These are phyloP conservation scores for Endomychus coccineus DNA, from an alignment of 2,888 invertebrate genomes.

Conservation along the genomic window DNA sequence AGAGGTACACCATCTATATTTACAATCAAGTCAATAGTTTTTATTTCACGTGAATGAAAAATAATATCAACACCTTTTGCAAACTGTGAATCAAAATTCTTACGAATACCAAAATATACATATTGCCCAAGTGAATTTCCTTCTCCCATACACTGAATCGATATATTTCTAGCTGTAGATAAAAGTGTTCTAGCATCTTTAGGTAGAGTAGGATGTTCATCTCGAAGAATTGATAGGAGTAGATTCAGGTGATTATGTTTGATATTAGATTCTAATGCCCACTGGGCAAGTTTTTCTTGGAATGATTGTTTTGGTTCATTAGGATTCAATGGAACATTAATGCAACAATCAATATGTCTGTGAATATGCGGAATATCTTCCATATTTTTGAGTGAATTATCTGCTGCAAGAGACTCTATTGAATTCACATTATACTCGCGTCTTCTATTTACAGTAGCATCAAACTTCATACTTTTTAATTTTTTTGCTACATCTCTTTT, in stretches of 20 bases:
- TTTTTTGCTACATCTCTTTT: too few relatives aligned
- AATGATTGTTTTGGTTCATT: too few relatives aligned
- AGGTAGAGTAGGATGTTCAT: background rate
- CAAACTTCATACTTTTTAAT: too few relatives aligned
- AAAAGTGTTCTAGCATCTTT: background rate
- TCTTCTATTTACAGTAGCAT: too few relatives aligned
- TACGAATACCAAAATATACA: background rate
- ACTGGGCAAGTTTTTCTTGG: too few relatives aligned
- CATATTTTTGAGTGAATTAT: too few relatives aligned
- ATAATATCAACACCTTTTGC: background rate
- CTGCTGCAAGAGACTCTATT: too few relatives aligned
- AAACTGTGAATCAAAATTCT: background rate
- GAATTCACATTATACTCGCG: too few relatives aligned
- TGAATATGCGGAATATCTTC: too few relatives aligned
- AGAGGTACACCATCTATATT: constrained; percentile 10
- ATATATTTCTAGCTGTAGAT: background rate
- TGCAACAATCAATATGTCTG: too few relatives aligned
- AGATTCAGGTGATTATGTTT: background rate
- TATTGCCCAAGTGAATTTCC: background rate
- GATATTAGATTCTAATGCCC: background rate
- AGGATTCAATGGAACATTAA: too few relatives aligned
- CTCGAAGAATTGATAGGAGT: background rate
- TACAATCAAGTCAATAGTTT: background rate
- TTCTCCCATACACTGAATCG: background rate
- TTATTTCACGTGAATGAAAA: background rate